Conservation (phyloP, 2,113 vertebrate genomes). For the Bujurquina vittata region DNA sequence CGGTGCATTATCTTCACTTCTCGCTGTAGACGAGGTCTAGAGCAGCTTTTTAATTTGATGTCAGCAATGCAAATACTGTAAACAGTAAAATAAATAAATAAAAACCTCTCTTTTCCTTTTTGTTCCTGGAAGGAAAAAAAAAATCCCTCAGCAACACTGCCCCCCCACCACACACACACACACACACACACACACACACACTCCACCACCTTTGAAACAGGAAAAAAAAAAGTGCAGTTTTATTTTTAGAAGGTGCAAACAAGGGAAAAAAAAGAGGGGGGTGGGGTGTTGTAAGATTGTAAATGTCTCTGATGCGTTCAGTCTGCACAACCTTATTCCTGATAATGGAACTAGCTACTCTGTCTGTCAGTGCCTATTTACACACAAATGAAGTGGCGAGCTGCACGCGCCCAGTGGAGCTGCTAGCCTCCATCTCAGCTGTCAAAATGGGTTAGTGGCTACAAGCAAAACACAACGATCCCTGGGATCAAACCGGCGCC, state of each 20-base stretch:
- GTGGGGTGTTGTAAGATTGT: conserved; percentile 48
- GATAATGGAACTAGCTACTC: conserved; percentile 72
- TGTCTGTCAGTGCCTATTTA: conserved; percentile 76
- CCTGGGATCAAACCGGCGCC: conserved; percentile 62
- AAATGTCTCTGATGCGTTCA: conserved; percentile 72
- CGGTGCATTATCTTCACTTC: conserved; percentile 8
- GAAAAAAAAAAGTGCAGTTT: conserved; percentile 17
- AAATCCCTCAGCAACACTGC: conserved; percentile 58
- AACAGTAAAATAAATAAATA: conserved; percentile 27
- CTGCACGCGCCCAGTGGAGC: conserved; percentile 55
- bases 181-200: too few relatives aligned
- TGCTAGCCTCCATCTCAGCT: conserved; percentile 72
- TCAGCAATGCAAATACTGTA: conserved; percentile 49
- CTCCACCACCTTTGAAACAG: conserved; percentile 1
- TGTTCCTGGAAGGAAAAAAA: conserved; percentile 59
- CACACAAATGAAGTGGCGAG: conserved; percentile 76
- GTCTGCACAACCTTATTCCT: conserved; percentile 68
- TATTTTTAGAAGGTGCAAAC: conserved; percentile 77
- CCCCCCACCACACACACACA: neutral
- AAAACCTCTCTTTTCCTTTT: neutral
- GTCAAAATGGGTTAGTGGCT: conserved; percentile 74
- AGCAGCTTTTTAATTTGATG: conserved; percentile 64
- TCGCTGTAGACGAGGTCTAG: conserved; percentile 29
- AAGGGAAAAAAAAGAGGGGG: conserved; percentile 19
- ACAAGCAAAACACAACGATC: conserved; percentile 71